These are phyloP conservation scores for Drosophila ohnishii DNA, from an alignment of 1,140 invertebrate genomes.

Conservation along the genomic window DNA sequence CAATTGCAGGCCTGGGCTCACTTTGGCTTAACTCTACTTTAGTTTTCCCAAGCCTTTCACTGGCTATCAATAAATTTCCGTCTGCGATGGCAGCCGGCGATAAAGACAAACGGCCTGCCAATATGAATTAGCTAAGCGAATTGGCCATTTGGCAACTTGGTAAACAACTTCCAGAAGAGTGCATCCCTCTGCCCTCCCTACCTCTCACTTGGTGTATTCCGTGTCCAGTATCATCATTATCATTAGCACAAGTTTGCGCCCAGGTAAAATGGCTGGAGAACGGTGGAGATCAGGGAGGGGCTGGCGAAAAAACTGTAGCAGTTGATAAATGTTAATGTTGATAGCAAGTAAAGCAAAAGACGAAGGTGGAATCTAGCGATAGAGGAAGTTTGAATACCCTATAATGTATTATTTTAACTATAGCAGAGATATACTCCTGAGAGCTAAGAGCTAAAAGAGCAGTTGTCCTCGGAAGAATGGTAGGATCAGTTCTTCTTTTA, in stretches of 20 bases:
- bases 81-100: slow-evolving; percentile 64
- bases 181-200: slow-evolving; percentile 18
- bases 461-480: no score
- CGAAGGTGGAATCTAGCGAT: background rate
- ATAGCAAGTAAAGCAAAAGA: slow-evolving; percentile 58
- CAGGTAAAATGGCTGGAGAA: slow-evolving; percentile 24
- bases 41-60: slow-evolving; percentile 67
- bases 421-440: background rate
- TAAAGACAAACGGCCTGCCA: slow-evolving; percentile 79
- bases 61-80: slow-evolving; percentile 77
- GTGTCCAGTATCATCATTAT: slow-evolving; percentile 75
- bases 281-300: slow-evolving; percentile 3
- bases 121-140: slow-evolving; percentile 81
- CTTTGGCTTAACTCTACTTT: slow-evolving; percentile 23
- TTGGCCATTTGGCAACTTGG: slow-evolving; percentile 76
- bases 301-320: slow-evolving; percentile 67
- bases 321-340: slow-evolving; percentile 81
- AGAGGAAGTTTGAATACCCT: slow-evolving; percentile 40
- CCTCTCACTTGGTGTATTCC: slow-evolving; percentile 2
- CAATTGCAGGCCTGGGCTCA: slow-evolving; percentile 34
- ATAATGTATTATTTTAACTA: background rate
- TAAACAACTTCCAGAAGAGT: slow-evolving; percentile 62
- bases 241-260: slow-evolving; percentile 73
- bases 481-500: no score
- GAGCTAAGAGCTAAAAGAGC: no score